Conservation (phyloP, 2,797 vertebrate genomes). For the Pseudochaenichthys georgianus region DNA sequence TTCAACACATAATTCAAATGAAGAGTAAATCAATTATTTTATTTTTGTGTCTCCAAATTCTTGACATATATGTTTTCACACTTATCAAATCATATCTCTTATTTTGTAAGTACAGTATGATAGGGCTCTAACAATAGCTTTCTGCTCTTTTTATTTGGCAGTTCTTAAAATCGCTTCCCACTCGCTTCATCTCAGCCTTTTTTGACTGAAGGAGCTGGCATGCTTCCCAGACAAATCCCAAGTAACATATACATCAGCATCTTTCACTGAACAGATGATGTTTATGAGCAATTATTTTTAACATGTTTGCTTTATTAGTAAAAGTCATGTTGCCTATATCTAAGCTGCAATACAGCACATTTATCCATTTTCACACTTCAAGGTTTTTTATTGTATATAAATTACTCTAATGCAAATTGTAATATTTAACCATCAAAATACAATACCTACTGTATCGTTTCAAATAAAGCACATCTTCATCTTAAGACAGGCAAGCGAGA, state of each 20-base stretch:
- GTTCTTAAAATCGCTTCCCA: slow-evolving; percentile 36
- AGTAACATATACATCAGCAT: slow-evolving; percentile 46
- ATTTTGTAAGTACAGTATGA: too few species aligned
- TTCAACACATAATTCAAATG: too few species aligned
- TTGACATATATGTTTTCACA: too few species aligned
- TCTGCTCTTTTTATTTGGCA: slow-evolving; percentile 22
- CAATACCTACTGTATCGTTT: too few species aligned
- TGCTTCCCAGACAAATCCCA: slow-evolving; percentile 41
- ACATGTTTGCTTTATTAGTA: neutral
- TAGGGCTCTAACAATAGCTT: neutral
- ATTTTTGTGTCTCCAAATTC: too few species aligned
- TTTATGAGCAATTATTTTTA: slow-evolving; percentile 30
- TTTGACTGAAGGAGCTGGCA: slow-evolving; percentile 47
- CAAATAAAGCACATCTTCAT: slow-evolving; percentile 1
- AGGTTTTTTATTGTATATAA: neutral
- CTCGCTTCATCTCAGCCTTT: slow-evolving; percentile 17
- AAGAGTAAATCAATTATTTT: too few species aligned
- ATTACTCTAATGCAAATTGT: neutral
- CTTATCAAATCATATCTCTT: too few species aligned
- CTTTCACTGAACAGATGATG: slow-evolving; percentile 30
- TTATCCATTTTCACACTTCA: neutral
- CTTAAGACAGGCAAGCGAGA: neutral
- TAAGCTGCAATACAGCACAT: neutral
- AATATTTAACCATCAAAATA: neutral
- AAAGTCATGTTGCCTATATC: neutral